A percentile compares a stretch with the other conserved stretches of the same genome.
These are phyloP conservation scores for Bombylius major DNA, from an alignment of 2,888 invertebrate genomes.

Conservation along the genomic window DNA sequence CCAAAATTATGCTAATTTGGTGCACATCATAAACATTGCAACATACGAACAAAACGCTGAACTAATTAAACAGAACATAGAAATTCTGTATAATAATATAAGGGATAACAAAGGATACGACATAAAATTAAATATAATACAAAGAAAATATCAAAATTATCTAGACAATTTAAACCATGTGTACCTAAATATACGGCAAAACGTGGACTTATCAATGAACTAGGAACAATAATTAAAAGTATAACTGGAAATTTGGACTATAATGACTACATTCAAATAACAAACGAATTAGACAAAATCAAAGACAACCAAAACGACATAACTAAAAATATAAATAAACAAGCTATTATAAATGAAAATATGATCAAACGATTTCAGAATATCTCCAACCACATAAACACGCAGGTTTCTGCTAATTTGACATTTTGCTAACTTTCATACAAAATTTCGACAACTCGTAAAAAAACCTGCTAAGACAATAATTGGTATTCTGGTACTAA, in stretches of 20 bases:
- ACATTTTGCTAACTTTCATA: too few relatives aligned
- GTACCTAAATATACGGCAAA: background rate
- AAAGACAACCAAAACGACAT: background rate
- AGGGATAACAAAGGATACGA: too few relatives aligned
- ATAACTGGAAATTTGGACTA: constrained; percentile 1
- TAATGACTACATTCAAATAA: background rate
- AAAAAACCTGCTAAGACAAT: too few relatives aligned
- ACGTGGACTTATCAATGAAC: background rate
- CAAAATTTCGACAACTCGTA: too few relatives aligned
- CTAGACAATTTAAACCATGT: background rate
- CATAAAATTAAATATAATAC: too few relatives aligned
- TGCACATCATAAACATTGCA: background rate
- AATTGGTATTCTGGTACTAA: too few relatives aligned
- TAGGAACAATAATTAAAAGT: background rate
- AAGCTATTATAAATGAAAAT: background rate
- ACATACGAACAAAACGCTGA: background rate
- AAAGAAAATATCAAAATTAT: too few relatives aligned
- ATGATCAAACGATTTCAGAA: constrained; percentile 2
- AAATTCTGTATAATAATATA: background rate
- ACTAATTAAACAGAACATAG: background rate
- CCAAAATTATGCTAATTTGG: background rate
- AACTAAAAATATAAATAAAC: background rate
- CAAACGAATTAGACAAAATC: background rate
- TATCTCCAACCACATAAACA: constrained; percentile 2
- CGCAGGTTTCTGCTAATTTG: too few relatives aligned